Percentiles rank a stretch among this genome's conserved stretches.
These are phyloP conservation scores for Mormyrus lacerda DNA, from an alignment of 2,113 vertebrate species.

Conservation along the genomic window DNA sequence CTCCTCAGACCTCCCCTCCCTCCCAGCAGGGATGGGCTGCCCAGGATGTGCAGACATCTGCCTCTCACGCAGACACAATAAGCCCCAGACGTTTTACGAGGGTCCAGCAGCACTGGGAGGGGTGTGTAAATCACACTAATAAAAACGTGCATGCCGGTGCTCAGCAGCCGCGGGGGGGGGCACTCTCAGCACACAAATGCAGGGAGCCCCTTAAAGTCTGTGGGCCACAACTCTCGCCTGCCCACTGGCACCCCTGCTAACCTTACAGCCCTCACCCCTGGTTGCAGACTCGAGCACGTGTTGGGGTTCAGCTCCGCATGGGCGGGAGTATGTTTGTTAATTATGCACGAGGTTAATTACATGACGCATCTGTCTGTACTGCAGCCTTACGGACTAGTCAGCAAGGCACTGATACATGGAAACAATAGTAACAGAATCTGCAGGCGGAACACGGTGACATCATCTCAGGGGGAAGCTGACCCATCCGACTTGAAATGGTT, in stretches of 20 bases:
- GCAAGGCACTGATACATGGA: neutral
- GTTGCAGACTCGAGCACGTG: neutral
- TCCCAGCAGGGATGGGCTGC: neutral
- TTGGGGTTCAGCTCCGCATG: neutral
- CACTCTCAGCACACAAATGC: neutral
- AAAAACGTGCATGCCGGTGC: conserved; percentile 1
- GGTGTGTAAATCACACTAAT: conserved; percentile 25
- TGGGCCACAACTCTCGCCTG: neutral
- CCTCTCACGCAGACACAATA: conserved; percentile 22
- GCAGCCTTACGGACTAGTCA: neutral
- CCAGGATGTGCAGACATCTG: conserved; percentile 9
- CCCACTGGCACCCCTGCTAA: neutral
- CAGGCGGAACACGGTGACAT: neutral
- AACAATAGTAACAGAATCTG: neutral
- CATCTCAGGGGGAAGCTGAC: neutral
- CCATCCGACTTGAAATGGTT: neutral
- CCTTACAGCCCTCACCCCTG: neutral
- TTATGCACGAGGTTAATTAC: neutral
- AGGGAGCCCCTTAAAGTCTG: neutral
- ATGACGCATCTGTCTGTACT: neutral
- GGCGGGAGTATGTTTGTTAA: neutral
- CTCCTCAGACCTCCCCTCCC: neutral
- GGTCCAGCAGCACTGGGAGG: neutral
- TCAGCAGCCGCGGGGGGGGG: neutral
- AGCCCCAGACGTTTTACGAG: conserved; percentile 18